Evolutionary conservation across 2,113 vertebrate genomes (phyloP).

Genomic region (Cottus gobio): DNA sequence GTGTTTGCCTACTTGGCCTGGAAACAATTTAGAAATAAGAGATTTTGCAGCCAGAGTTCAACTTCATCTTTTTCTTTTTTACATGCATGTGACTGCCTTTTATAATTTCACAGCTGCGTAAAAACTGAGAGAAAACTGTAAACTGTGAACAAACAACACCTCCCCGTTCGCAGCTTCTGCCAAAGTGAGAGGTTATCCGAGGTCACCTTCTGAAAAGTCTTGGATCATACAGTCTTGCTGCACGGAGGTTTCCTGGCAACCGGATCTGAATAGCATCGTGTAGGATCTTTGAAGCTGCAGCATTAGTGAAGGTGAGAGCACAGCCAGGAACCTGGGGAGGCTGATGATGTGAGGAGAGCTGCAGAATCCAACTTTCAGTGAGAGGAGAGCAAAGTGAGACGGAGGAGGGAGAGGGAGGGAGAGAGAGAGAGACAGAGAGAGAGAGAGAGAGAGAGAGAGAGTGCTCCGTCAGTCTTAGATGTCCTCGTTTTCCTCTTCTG

Average conservation of each 20-base stretch:
- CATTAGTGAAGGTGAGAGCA: conserved; percentile 29
- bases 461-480: too few species aligned
- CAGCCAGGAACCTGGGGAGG: not conserved
- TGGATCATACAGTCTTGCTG: conserved; percentile 9
- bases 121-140: not conserved
- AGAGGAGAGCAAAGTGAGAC: not conserved
- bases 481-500: not conserved
- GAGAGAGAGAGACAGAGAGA: not conserved
- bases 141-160: not conserved
- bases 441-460: not conserved
- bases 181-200: conserved; percentile 25
- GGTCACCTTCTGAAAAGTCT: not conserved
- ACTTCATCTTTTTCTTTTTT: not conserved
- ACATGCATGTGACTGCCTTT: not conserved
- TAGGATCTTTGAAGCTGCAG: conserved; percentile 30
- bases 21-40: not conserved
- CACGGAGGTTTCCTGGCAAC: conserved; percentile 52
- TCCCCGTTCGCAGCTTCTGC: conserved; percentile 5
- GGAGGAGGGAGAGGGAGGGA: not conserved
- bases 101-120: not conserved
- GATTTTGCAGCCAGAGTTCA: not conserved
- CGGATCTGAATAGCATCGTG: not conserved
- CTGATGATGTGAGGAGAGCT: conserved; percentile 15
- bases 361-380: not conserved
- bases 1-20: not conserved